Evolutionary conservation across 1,140 invertebrate genomes (phyloP).

Genomic region (Onthophagus taurus): DNA sequence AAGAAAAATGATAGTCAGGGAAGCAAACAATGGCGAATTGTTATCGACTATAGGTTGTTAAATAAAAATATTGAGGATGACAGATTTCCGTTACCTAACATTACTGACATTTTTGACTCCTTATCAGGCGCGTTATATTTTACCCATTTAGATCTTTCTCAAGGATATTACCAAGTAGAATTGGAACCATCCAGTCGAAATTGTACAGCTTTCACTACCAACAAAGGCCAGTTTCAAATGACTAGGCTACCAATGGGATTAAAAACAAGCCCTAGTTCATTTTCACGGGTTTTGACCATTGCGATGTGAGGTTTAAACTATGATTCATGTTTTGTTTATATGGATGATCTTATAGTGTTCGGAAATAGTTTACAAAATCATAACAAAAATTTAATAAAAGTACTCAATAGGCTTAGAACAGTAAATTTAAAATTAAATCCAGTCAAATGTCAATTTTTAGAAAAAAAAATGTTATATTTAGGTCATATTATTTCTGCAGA

Average conservation of each 20-base stretch:
- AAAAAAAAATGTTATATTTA: constrained; percentile 19
- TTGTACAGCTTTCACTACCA: constrained; percentile 28
- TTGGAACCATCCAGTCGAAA: constrained; percentile 15
- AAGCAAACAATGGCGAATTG: constrained; percentile 5
- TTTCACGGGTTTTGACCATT: constrained; percentile 22
- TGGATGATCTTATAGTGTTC: constrained; percentile 7
- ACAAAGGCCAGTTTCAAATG: constrained; percentile 21
- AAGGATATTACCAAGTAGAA: constrained; percentile 4
- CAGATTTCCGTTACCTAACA: constrained; percentile 8
- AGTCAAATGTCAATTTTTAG: constrained; percentile 22
- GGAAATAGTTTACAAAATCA: constrained; percentile 9
- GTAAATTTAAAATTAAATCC: constrained; percentile 26
- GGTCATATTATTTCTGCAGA: constrained; percentile 22
- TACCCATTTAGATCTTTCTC: constrained; percentile 3
- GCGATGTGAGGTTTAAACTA: constrained; percentile 23
- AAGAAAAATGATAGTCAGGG: constrained; percentile 3
- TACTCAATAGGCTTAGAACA: constrained; percentile 14
- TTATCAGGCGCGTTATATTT: not conserved
- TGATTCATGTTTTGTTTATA: constrained; percentile 19
- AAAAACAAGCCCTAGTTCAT: constrained; percentile 22
- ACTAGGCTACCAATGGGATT: constrained; percentile 22
- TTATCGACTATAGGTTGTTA: constrained; percentile 10
- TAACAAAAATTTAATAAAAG: constrained; percentile 2
- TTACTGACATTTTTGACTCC: constrained; percentile 6
- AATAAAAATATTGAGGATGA: constrained; percentile 5